These are phyloP conservation scores for Drosophila borborema DNA, from an alignment of 2,888 invertebrate species.

Conservation along the genomic window DNA sequence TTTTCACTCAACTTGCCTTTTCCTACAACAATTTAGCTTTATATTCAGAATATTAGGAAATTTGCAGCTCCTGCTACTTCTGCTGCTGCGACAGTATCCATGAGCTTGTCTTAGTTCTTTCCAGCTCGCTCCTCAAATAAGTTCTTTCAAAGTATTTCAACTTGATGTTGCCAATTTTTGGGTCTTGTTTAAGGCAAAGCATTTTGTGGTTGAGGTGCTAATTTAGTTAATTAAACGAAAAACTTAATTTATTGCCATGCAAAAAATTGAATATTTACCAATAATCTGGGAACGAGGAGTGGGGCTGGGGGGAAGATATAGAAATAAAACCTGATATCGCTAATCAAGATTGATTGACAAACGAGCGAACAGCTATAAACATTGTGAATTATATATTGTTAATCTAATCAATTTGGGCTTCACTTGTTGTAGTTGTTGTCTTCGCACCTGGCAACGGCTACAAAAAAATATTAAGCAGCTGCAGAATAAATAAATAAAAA, in stretches of 20 bases:
- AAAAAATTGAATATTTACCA: slow-evolving; percentile 4
- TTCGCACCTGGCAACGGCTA: slow-evolving; percentile 40
- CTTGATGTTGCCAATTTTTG: slow-evolving; percentile 2
- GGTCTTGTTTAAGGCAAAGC: slow-evolving; percentile 8
- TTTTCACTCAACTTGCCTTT: slow-evolving; percentile 21
- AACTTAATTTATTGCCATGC: slow-evolving; percentile 29
- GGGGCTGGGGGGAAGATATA: neutral
- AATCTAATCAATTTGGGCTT: slow-evolving; percentile 52
- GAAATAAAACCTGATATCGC: slow-evolving; percentile 25
- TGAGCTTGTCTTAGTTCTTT: neutral
- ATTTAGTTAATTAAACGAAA: slow-evolving; percentile 13
- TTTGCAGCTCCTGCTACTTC: slow-evolving; percentile 2
- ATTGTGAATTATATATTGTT: slow-evolving; percentile 31
- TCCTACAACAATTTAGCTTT: slow-evolving; percentile 14
- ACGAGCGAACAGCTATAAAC: slow-evolving; percentile 26
- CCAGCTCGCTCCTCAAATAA: neutral
- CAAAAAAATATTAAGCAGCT: neutral
- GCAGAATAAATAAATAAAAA: neutral
- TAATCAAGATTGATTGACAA: slow-evolving; percentile 53
- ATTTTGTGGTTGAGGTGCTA: slow-evolving; percentile 27
- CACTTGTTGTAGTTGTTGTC: slow-evolving; percentile 8
- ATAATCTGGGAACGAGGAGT: neutral
- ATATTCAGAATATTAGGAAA: slow-evolving; percentile 15
- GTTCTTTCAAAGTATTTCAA: neutral
- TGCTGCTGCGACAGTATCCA: slow-evolving; percentile 3